These are phyloP conservation scores for Platycheirus rosarum DNA, from an alignment of 2,888 invertebrate genomes.

Conservation along the genomic window DNA sequence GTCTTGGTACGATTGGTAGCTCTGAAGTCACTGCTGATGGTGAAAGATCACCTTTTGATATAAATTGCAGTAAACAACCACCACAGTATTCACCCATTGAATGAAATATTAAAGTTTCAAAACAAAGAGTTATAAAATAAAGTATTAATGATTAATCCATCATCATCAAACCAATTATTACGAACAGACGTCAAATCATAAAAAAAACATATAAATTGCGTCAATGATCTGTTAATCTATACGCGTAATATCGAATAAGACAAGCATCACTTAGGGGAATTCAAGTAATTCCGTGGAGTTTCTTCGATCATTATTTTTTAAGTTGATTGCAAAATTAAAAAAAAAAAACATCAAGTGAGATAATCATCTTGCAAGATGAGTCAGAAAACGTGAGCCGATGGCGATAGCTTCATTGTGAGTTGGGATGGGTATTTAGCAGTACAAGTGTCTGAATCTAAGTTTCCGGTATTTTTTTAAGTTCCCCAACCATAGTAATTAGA, in stretches of 20 bases:
- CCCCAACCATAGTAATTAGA: no score
- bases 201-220: slow-evolving; percentile 12
- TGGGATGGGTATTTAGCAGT: not conserved
- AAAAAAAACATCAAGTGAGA: slow-evolving; percentile 4
- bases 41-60: no score
- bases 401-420: no score
- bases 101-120: no score
- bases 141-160: slow-evolving; percentile 9
- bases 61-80: no score
- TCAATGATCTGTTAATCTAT: slow-evolving; percentile 19
- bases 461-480: slow-evolving; percentile 28
- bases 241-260: slow-evolving; percentile 17
- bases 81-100: no score
- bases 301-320: slow-evolving; percentile 22
- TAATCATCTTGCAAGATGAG: slow-evolving; percentile 29
- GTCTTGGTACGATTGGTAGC: no score
- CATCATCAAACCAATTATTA: slow-evolving; percentile 13
- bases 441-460: not conserved
- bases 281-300: slow-evolving; percentile 7
- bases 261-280: slow-evolving; percentile 12
- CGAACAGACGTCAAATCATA: slow-evolving; percentile 5
- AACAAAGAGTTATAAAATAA: not conserved
- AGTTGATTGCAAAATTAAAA: slow-evolving; percentile 26
- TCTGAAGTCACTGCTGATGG: no score
- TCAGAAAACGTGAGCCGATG: slow-evolving; percentile 18